Conservation (phyloP, 1,140 invertebrate species). For the Eriocheir sinensis region DNA sequence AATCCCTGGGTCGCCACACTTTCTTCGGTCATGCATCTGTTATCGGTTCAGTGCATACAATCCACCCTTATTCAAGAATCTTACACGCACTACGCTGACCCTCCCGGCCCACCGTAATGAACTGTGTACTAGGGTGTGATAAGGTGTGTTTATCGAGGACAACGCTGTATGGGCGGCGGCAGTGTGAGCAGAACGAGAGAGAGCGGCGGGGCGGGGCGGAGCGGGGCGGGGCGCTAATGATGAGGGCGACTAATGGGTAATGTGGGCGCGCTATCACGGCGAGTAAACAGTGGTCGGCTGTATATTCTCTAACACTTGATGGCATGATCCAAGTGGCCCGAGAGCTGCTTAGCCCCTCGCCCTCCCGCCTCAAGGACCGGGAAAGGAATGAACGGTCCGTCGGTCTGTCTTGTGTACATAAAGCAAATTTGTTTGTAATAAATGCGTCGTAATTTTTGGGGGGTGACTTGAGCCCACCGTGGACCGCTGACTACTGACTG, state of each 20-base stretch:
- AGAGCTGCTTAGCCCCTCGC: not conserved
- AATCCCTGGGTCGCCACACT: no score
- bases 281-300: slow-evolving; percentile 48
- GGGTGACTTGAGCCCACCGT: not conserved
- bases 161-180: no score
- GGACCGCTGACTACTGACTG: not conserved
- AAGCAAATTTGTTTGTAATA: slow-evolving; percentile 18
- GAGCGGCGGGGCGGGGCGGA: not conserved
- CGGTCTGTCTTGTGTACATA: not conserved
- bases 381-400: no score
- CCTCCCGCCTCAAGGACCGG: slow-evolving; percentile 7
- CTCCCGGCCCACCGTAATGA: no score
- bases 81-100: no score
- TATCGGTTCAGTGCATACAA: no score
- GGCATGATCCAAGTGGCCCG: not conserved
- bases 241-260: not conserved
- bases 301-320: slow-evolving; percentile 36
- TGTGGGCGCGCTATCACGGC: not conserved
- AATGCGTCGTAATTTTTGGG: slow-evolving; percentile 8
- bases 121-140: not conserved
- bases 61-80: no score
- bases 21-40: no score
- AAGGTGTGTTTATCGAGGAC: not conserved
- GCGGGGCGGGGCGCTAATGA: slow-evolving; percentile 18
- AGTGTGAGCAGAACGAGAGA: not conserved